phyloP scores from a whole-genome alignment of 2,797 vertebrate genomes.

The Sciurus vulgaris region DNA sequence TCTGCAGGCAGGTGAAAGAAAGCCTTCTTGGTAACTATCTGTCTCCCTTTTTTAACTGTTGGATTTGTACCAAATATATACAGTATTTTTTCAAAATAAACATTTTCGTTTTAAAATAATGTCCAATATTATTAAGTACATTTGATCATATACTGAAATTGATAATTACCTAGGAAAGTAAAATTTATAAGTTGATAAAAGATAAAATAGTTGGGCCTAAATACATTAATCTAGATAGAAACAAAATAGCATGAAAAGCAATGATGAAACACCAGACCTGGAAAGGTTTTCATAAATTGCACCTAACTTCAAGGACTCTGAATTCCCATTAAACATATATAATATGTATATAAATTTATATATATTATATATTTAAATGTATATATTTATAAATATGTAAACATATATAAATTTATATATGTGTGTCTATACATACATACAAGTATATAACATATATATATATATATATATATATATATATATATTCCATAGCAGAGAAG shows the following conservation, averaged over 20 bases:
- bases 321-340: not conserved
- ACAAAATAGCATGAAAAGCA: not conserved
- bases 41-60: not conserved
- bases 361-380: too few relatives aligned
- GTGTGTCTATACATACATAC: too few relatives aligned
- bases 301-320: not conserved
- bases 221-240: not conserved
- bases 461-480: too few relatives aligned
- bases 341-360: too few relatives aligned
- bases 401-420: too few relatives aligned
- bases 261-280: not conserved
- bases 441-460: too few relatives aligned
- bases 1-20: not conserved
- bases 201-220: not conserved
- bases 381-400: too few relatives aligned
- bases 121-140: not conserved
- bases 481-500: not conserved
- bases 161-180: not conserved
- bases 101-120: not conserved
- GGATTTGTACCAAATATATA: not conserved
- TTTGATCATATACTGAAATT: not conserved
- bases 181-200: not conserved
- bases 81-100: slow-evolving; percentile 17
- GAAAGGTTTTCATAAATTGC: not conserved
- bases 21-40: not conserved